Evolutionary conservation across 2,797 vertebrate genomes (phyloP), one percentile per base, ranked within the genome.

Genomic region (Channa striata): DNA sequence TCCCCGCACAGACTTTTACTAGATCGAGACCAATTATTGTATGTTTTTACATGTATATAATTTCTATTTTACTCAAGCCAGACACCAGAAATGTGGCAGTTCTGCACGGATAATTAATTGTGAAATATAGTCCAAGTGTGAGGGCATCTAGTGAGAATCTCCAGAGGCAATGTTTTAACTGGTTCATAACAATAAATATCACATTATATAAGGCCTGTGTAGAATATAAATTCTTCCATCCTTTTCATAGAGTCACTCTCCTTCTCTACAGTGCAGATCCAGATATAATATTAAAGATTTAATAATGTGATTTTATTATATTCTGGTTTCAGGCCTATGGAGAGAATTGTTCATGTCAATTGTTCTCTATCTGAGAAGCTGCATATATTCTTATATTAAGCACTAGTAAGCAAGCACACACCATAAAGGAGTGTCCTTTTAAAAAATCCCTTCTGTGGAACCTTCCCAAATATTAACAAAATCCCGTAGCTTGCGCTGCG

Each of bases 281-380:
- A 58, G 47, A 47, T 80, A 72, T 68, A 39, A 80, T 80, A 70
- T 72, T 72, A 62, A 77, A 70, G 58, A 72, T 72, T 68, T 72
- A 62, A 67, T 75, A 51, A 67, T 65, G 59, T 50, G 44, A 80
- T 73, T 72, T 68, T 74, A 23, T 64, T 65, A 53, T 52, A 68
- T 62, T 68, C 54, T 47, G 30, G 23, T 70, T 77, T 77, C 76
- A 68, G 59, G 57, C 61, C 20, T 47, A 51, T 11, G 8, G 21
- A 73, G 47, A 48, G 34, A 61, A 70, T 46, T 49, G 19, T 48
- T 16, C 60, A 34, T 11, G 39, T 59, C 43, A 64, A 14, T 54
- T 53, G 59, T 42, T 74, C 51, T 72, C 56, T 17, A 23, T 68
- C 2, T 34, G 20, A 48, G 51, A 1, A 71, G 42, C 19, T 16